Evolutionary conservation across 2,888 invertebrate species (phyloP), one percentile per base, ranked within the genome.

Genomic region (Hipparchia sbordonii): DNA sequence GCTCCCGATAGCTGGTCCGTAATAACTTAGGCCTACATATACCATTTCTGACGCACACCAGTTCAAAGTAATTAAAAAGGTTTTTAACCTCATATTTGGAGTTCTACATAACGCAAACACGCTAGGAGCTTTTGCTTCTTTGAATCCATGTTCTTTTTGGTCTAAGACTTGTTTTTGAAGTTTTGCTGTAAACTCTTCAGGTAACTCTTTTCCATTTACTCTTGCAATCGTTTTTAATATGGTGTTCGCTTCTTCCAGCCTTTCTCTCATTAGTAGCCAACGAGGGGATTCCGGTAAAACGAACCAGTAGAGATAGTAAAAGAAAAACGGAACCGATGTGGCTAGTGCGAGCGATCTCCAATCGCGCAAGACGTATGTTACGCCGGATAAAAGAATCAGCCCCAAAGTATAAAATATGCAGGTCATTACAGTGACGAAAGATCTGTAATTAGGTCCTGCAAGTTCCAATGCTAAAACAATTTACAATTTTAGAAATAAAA

Each of bases 11-110:
- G 97, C 96, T 9, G 98, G 98, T 0, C 98, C 98, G 82, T 98
- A 98, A 84, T 98, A 98, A 79, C 98, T 98, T 57, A 98, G 93
- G 0, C 98, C 98, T 23, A 98, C 97, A 84, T 98, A 98, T 2
- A 98, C 98, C 87, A 97, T 98, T 83, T 98, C 97, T 81, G 97
- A 98, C 67, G 98, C 98, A 85, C 98, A 98, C 98, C 98, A 98
- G 86, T 97, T 98, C 39, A 98, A 88, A 0, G 98, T 98, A 70
- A 98, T 97, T 70, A 98, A 90, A 78, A 96, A 95, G 0, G 98
- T 98, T 89, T 98, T 98, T 12, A 98, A 89, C 63, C 98, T 94
- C 96, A 98, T 97, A 85, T 98, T 98, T 1, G 98, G 98, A 0
- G 98, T 98, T 79, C 95, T 95, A 82, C 96, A 97, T 12, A 97